These are phyloP conservation scores for Notothenia coriiceps DNA, from an alignment of 2,113 vertebrate species.

Conservation along the genomic window DNA sequence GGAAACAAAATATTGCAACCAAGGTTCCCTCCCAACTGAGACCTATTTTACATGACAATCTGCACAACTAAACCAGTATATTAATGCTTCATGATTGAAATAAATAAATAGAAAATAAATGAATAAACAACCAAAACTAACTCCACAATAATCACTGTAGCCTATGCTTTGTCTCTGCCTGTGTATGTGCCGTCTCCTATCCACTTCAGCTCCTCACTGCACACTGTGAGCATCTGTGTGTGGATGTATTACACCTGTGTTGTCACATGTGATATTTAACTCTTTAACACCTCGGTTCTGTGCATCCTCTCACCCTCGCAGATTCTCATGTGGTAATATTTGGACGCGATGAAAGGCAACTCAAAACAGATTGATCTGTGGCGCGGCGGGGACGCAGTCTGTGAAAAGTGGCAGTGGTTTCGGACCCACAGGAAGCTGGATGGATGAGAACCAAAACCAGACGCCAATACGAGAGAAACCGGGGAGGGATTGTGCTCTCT, in stretches of 20 bases:
- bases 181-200: too few species aligned
- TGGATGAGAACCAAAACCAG: constrained; percentile 69
- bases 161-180: too few species aligned
- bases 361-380: constrained; percentile 57
- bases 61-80: too few species aligned
- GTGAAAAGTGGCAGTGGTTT: constrained; percentile 55
- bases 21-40: too few species aligned
- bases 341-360: constrained; percentile 52
- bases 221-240: background rate
- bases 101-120: too few species aligned
- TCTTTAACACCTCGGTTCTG: constrained; percentile 17
- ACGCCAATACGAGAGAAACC: constrained; percentile 41
- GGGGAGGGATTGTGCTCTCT: constrained; percentile 17
- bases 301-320: constrained; percentile 8
- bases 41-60: too few species aligned
- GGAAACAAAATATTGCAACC: too few species aligned
- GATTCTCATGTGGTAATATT: constrained; percentile 34
- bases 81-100: too few species aligned
- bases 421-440: constrained; percentile 59
- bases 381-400: constrained; percentile 12
- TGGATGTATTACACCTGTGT: constrained; percentile 10
- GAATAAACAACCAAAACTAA: too few species aligned
- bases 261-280: constrained; percentile 46
- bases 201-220: constrained; percentile 1
- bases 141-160: too few species aligned